Percentiles rank a stretch among this genome's conserved stretches.
Evolutionary conservation across 2,888 invertebrate genomes (phyloP).

Genomic region (Sylvicola fuscatus): DNA sequence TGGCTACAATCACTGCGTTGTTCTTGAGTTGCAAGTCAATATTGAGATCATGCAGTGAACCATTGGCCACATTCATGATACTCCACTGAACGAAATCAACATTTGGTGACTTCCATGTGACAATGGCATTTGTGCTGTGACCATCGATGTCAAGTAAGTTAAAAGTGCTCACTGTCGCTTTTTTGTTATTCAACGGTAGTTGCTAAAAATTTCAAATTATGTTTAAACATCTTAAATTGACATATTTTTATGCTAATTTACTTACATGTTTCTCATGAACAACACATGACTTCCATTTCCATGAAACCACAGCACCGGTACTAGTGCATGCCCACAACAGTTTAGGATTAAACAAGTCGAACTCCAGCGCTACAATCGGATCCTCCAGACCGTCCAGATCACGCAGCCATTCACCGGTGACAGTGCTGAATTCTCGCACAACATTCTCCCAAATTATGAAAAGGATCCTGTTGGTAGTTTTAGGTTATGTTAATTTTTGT

Average conservation of each 20-base stretch:
- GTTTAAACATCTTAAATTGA: no score
- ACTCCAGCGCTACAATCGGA: slow-evolving; percentile 29
- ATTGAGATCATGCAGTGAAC: neutral
- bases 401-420: slow-evolving; percentile 39
- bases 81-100: slow-evolving; percentile 3
- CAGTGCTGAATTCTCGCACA: slow-evolving; percentile 39
- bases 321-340: slow-evolving; percentile 32
- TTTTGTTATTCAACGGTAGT: no score
- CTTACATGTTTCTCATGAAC: slow-evolving; percentile 27
- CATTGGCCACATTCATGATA: neutral
- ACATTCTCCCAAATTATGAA: slow-evolving; percentile 36
- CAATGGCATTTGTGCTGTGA: slow-evolving; percentile 4
- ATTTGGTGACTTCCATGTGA: neutral
- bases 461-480: slow-evolving; percentile 32
- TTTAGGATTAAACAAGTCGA: slow-evolving; percentile 25
- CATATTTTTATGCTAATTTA: slow-evolving; percentile 3
- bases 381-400: slow-evolving; percentile 32
- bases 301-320: slow-evolving; percentile 31
- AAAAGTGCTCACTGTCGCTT: no score
- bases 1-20: slow-evolving; percentile 12
- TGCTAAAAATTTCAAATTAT: no score
- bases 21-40: no score
- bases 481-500: slow-evolving; percentile 4
- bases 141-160: no score
- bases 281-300: slow-evolving; percentile 38